Base-by-base conservation (phyloP, 2,888 invertebrate genomes). In the Exephanes ischioxanthus region DNA sequence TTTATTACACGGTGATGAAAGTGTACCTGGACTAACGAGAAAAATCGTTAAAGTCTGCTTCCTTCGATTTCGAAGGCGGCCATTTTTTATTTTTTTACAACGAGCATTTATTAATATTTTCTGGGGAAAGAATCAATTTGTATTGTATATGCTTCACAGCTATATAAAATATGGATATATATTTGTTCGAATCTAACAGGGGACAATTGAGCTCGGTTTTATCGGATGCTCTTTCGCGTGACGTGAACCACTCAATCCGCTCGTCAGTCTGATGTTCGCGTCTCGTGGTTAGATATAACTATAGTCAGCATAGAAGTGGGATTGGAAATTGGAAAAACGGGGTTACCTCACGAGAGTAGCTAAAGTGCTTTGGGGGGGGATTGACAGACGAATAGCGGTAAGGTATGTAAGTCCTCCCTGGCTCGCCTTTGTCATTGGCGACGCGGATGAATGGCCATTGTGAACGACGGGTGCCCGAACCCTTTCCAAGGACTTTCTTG, bases 301-400 rank as follows among this genome's bases (percentile, higher is more conserved):
- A 63, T 33, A 63, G 14, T 79, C 81, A 75, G 68, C 81, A 55
- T 53, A 79, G 83, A 86, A 83, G 86, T 87, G 84, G 78, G 86
- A 89, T 88, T 89, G 89, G 89, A 89, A 89, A 88, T 75, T 81
- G 89, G 89, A 89, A 88, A 87, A 89, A 89, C 88, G 88, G 55
- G 53, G 22, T 41, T 26, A 41, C 45, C 77, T 70, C 89, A 89
- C 89, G 89, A 89, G 80, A 89, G 33, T 83, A 19, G 41, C 41
- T 19, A 22, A 19, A 67, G 37, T 66, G 66, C 66, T 66, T 41
- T 66, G n/a, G 11, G 14, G 5, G 7, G 37, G 14, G 14, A 66
- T 37, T n/a, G 37, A 37, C 66, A 66, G 33, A 66, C 37, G 37
- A 33, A 66, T 66, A 16, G 66, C 37, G 22, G 58, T 30, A 67